Conservation (phyloP, 2,797 vertebrate genomes). For the Anguilla megastoma region DNA sequence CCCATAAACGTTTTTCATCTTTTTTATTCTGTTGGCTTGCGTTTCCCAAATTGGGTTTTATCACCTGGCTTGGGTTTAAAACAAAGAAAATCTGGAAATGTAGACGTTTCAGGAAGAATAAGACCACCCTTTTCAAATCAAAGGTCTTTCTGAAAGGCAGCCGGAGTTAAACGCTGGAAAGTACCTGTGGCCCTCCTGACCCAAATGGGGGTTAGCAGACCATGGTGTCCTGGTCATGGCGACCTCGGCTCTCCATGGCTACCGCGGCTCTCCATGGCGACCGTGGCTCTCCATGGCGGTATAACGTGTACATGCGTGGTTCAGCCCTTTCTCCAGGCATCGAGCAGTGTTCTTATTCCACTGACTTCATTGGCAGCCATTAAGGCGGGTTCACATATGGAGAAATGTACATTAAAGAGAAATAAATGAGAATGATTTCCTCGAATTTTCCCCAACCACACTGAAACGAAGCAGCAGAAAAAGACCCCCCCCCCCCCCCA, state of each 20-base stretch:
- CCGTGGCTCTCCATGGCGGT: too few species aligned
- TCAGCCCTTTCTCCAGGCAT: constrained; percentile 22
- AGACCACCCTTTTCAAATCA: constrained; percentile 23
- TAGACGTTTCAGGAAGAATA: constrained; percentile 46
- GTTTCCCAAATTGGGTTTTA: constrained; percentile 56
- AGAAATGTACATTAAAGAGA: not conserved
- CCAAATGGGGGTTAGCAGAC: not conserved
- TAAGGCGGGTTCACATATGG: constrained; percentile 12
- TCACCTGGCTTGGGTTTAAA: constrained; percentile 59
- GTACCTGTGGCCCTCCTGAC: not conserved
- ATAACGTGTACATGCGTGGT: constrained; percentile 15
- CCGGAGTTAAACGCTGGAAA: constrained; percentile 22
- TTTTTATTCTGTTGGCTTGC: constrained; percentile 44
- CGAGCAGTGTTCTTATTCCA: not conserved
- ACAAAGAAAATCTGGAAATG: constrained; percentile 53
- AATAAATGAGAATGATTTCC: not conserved
- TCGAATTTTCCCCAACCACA: not conserved
- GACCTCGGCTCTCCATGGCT: not conserved
- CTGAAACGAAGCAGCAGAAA: not conserved
- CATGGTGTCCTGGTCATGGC: not conserved
- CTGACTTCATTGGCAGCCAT: constrained; percentile 11
- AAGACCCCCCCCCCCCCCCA: not conserved
- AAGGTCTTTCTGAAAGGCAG: constrained; percentile 38
- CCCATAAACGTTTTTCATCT: constrained; percentile 61
- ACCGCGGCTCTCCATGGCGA: too few species aligned